Conservation (phyloP, 2,888 invertebrate species). For the Cabera pusaria region DNA sequence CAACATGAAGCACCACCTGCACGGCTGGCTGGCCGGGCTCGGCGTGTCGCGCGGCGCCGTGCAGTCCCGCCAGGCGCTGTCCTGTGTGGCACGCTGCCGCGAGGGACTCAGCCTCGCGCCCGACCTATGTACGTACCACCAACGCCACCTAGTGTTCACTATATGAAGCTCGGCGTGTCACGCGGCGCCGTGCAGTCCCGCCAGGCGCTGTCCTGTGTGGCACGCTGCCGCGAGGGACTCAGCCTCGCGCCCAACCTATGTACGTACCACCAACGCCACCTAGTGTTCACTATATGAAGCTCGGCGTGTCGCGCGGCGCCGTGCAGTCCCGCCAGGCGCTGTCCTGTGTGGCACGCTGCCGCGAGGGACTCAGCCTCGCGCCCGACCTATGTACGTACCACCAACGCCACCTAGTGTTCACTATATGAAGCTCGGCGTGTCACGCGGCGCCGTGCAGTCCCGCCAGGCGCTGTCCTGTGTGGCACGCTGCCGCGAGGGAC, state of each 20-base stretch:
- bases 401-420: no score
- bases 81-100: conserved; percentile 91
- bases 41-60: conserved; percentile 90
- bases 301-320: conserved; percentile 90
- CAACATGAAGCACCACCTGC: conserved; percentile 95
- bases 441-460: conserved; percentile 89
- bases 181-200: conserved; percentile 89
- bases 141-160: no score
- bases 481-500: conserved; percentile 92
- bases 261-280: conserved; percentile 75
- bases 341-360: conserved; percentile 90
- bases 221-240: conserved; percentile 92
- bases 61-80: conserved; percentile 88
- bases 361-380: conserved; percentile 88
- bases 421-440: conserved; percentile 89
- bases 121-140: conserved; percentile 80
- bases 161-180: conserved; percentile 89
- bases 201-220: conserved; percentile 89
- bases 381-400: conserved; percentile 82
- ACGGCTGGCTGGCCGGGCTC: conserved; percentile 94
- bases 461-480: conserved; percentile 89
- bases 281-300: no score
- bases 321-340: conserved; percentile 90
- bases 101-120: conserved; percentile 87
- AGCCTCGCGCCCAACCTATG: conserved; percentile 82